Percentiles rank a stretch among this genome's conserved stretches.
Conservation (phyloP, 2,888 invertebrate genomes). For the Tenthredo scrophulariae region DNA sequence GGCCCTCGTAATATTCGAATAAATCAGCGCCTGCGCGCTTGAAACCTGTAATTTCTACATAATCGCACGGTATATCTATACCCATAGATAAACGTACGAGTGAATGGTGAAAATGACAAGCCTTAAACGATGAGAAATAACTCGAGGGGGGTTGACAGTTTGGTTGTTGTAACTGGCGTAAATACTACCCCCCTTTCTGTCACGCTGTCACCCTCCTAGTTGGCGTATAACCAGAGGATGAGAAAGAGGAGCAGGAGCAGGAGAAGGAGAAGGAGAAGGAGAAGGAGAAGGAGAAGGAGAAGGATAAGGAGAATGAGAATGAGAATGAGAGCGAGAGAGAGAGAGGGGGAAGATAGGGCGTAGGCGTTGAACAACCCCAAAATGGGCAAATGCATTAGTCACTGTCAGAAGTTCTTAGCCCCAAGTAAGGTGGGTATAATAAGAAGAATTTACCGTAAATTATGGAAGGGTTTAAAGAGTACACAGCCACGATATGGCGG, state of each 20-base stretch:
- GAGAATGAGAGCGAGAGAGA: background rate
- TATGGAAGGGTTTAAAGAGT: conserved; percentile 15
- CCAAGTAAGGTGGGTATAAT: conserved; percentile 12
- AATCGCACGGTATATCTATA: background rate
- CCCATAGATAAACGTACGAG: background rate
- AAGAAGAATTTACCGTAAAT: conserved; percentile 31
- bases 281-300: conserved; percentile 32
- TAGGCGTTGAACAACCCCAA: conserved; percentile 39
- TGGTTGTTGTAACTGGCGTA: conserved; percentile 28
- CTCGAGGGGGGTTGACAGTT: conserved; percentile 14
- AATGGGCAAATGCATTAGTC: conserved; percentile 49
- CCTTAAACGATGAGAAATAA: conserved; percentile 35
- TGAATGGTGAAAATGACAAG: conserved; percentile 1
- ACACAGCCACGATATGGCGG: background rate
- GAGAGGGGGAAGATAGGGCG: conserved; percentile 38
- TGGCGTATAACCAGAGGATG: background rate
- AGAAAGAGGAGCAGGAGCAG: conserved; percentile 29
- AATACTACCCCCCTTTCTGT: conserved; percentile 7
- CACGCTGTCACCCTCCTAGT: conserved; percentile 27
- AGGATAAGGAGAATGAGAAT: background rate
- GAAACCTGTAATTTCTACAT: no score
- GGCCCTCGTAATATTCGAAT: no score
- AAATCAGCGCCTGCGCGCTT: no score
- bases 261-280: background rate
- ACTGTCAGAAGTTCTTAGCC: conserved; percentile 43